A percentile compares a stretch with the other conserved stretches of the same genome.
phyloP scores from a whole-genome alignment of 2,113 vertebrate species.

The Albula goreensis region DNA sequence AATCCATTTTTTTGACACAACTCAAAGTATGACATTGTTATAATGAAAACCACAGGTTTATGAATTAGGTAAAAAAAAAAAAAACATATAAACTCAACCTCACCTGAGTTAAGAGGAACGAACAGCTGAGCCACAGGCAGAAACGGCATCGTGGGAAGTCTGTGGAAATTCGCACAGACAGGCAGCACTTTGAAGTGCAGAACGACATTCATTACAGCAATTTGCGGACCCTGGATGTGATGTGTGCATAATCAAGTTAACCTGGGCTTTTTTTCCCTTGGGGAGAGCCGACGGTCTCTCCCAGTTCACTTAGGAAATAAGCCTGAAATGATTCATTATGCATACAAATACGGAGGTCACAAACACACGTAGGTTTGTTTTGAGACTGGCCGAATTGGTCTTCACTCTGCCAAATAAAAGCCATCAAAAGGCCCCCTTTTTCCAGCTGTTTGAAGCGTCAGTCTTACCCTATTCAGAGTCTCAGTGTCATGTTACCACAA shows the following conservation, averaged over 20 bases:
- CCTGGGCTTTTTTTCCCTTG: not conserved
- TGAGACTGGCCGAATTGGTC: constrained; percentile 1
- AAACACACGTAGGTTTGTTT: not conserved
- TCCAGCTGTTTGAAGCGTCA: not conserved
- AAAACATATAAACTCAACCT: not conserved
- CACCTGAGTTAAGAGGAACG: constrained; percentile 6
- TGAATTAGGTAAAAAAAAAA: not conserved
- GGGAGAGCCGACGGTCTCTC: not conserved
- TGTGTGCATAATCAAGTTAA: not conserved
- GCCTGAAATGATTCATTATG: not conserved
- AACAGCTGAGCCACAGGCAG: not conserved
- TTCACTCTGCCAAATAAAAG: constrained; percentile 10
- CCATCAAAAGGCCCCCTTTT: not conserved
- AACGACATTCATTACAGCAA: constrained; percentile 22
- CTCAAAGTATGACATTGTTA: constrained; percentile 29
- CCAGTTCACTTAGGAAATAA: not conserved
- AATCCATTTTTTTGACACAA: constrained; percentile 32
- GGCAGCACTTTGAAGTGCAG: constrained; percentile 31
- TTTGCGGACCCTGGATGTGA: constrained; percentile 13
- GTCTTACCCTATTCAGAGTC: constrained; percentile 1
- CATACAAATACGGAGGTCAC: not conserved
- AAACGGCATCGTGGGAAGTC: not conserved
- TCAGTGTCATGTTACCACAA: not conserved
- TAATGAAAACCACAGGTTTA: constrained; percentile 36
- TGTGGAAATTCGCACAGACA: constrained; percentile 14